phyloP scores from a whole-genome alignment of 2,797 vertebrate species.

The Ceyx erithaca region DNA sequence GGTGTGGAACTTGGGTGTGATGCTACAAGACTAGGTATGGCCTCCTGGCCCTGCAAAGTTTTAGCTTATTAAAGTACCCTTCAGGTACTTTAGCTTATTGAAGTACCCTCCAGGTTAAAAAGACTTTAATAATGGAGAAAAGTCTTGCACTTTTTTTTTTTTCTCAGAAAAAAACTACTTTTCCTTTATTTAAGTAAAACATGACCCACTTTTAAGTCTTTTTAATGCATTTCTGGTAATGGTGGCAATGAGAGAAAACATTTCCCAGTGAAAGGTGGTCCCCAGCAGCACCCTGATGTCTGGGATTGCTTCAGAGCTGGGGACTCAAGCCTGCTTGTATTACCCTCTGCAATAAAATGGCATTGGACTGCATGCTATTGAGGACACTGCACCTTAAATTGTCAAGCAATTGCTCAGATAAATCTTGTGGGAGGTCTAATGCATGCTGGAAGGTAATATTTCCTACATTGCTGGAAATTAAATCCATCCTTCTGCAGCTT shows the following conservation, averaged over 20 bases:
- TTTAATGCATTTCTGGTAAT: neutral
- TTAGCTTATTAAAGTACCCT: neutral
- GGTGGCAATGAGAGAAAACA: neutral
- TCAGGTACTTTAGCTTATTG: neutral
- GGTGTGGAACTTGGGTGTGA: neutral
- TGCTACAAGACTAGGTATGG: neutral
- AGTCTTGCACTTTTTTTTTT: neutral
- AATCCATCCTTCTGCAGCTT: neutral
- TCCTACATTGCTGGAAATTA: neutral
- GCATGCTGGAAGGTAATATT: neutral
- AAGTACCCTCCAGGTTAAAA: neutral
- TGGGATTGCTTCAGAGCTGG: neutral
- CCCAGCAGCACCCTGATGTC: neutral
- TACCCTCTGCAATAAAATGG: neutral
- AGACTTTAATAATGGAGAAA: neutral
- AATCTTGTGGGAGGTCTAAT: neutral
- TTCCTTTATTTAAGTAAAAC: neutral
- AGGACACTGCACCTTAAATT: neutral
- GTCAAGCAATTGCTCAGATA: neutral
- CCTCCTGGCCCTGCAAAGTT: neutral
- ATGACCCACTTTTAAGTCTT: neutral
- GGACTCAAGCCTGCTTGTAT: neutral
- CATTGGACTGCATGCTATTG: neutral
- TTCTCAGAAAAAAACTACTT: neutral
- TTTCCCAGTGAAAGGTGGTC: neutral